Conservation (phyloP, 2,888 invertebrate species). For the Mimachlamys varia region DNA sequence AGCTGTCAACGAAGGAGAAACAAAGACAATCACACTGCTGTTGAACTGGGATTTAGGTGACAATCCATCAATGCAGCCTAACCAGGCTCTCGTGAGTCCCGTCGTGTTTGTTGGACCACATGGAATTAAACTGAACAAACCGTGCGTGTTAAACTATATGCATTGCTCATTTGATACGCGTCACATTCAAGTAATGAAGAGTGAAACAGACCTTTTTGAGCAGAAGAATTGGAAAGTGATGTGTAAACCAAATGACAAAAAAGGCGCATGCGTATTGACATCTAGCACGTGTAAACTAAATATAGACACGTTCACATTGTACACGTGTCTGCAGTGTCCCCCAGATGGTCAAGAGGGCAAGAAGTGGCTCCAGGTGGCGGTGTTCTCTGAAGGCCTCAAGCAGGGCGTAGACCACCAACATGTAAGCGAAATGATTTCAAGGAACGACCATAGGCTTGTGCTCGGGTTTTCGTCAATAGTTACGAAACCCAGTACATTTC, state of each 20-base stretch:
- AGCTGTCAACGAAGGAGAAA: conserved; percentile 55
- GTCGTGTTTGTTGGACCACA: conserved; percentile 70
- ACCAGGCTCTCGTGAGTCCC: conserved; percentile 66
- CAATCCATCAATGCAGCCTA: conserved; percentile 59
- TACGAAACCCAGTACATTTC: too few species aligned
- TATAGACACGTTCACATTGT: conserved; percentile 64
- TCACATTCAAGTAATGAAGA: conserved; percentile 63
- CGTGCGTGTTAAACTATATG: conserved; percentile 59
- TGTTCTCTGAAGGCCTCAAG: conserved; percentile 63
- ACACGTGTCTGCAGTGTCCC: conserved; percentile 62
- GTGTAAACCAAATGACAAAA: conserved; percentile 48
- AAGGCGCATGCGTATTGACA: conserved; percentile 51
- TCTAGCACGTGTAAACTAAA: conserved; percentile 61
- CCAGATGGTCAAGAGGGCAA: conserved; percentile 50
- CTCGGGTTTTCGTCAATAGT: too few species aligned
- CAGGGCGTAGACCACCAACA: conserved; percentile 60
- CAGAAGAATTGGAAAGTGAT: conserved; percentile 58
- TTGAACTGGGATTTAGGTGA: conserved; percentile 69
- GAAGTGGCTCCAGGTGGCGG: conserved; percentile 69
- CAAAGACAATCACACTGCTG: conserved; percentile 59
- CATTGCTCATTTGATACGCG: conserved; percentile 67
- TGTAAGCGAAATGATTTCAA: too few species aligned
- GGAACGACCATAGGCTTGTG: too few species aligned
- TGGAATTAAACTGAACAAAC: conserved; percentile 61
- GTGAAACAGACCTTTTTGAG: conserved; percentile 61